Evolutionary conservation across 2,888 invertebrate genomes (phyloP).

Genomic region (Lottia gigantea): DNA sequence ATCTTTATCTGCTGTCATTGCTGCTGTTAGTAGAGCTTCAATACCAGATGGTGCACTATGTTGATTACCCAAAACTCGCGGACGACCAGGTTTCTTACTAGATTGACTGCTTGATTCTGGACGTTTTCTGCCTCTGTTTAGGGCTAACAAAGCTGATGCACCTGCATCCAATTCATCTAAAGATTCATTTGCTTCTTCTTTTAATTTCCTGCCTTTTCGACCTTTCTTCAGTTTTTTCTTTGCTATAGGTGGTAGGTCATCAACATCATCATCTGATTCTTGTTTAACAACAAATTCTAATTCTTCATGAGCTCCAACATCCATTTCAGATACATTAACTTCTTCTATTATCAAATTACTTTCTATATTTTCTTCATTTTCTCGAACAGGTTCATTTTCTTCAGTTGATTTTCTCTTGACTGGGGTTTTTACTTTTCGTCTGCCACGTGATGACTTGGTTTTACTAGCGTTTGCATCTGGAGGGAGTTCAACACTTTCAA

Average conservation of each 20-base stretch:
- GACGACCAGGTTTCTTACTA: background rate
- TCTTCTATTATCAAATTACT: background rate
- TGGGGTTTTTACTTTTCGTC: slow-evolving; percentile 2
- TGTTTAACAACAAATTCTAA: slow-evolving; percentile 1
- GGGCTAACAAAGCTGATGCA: background rate
- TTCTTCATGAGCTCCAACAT: slow-evolving; percentile 2
- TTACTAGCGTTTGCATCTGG: background rate
- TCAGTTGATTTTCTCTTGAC: background rate
- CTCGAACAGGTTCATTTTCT: background rate
- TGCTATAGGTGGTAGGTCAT: background rate
- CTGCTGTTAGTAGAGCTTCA: slow-evolving; percentile 8
- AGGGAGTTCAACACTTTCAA: background rate
- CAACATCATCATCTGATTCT: background rate
- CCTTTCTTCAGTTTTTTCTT: background rate
- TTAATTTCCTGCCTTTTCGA: background rate
- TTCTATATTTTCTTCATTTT: background rate
- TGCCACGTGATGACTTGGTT: background rate
- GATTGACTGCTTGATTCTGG: background rate
- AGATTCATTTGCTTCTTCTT: background rate
- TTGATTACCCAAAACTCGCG: slow-evolving; percentile 4
- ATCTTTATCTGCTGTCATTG: slow-evolving; percentile 5
- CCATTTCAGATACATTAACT: background rate
- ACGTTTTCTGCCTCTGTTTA: background rate
- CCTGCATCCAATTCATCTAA: slow-evolving; percentile 2
- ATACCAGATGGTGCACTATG: slow-evolving; percentile 1